Evolutionary conservation across 2,888 invertebrate genomes (phyloP).

Genomic region (Noctua fimbriata): DNA sequence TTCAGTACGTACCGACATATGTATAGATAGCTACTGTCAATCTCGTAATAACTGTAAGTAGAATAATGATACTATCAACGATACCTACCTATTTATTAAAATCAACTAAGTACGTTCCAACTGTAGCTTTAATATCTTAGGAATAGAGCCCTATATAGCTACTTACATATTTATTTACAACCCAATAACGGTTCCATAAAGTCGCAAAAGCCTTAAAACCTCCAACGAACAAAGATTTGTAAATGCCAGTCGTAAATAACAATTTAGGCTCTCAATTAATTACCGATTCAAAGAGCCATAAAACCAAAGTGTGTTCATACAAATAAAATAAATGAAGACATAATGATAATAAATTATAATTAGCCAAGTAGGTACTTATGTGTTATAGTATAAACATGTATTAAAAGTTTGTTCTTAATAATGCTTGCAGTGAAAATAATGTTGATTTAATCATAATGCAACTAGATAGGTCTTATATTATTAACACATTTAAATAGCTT

Average conservation of each 20-base stretch:
- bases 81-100: neutral
- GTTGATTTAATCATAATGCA: neutral
- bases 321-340: slow-evolving; percentile 57
- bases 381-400: neutral
- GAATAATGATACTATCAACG: neutral
- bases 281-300: slow-evolving; percentile 45
- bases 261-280: slow-evolving; percentile 50
- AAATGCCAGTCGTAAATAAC: slow-evolving; percentile 42
- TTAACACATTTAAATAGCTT: neutral
- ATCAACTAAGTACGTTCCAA: neutral
- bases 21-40: neutral
- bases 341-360: slow-evolving; percentile 60
- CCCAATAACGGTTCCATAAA: neutral
- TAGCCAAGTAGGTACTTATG: slow-evolving; percentile 13
- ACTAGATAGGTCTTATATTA: neutral
- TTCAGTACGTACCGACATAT: neutral
- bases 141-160: neutral
- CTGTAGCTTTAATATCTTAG: neutral
- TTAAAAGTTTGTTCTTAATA: neutral
- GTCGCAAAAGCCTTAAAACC: slow-evolving; percentile 10
- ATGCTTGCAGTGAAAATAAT: neutral
- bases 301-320: slow-evolving; percentile 26
- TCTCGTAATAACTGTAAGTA: neutral
- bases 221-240: slow-evolving; percentile 13
- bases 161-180: neutral